Conservation (phyloP, 1,140 invertebrate species). For the Zaprionus vittiger region DNA sequence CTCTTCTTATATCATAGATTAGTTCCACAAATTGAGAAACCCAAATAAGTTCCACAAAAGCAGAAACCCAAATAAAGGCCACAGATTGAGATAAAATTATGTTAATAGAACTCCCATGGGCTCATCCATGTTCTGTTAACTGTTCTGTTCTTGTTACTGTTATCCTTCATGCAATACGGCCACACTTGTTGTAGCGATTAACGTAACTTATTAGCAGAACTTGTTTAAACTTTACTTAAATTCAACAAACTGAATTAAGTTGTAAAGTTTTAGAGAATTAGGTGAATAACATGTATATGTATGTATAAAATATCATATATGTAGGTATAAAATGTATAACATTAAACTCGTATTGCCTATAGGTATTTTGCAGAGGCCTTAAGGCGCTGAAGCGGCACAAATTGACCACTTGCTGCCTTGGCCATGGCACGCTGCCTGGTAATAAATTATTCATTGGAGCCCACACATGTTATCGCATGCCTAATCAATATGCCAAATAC, state of each 20-base stretch:
- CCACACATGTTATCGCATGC: slow-evolving; percentile 37
- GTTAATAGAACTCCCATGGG: too few relatives aligned
- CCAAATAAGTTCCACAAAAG: background rate
- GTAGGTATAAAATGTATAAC: background rate
- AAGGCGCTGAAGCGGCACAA: slow-evolving; percentile 46
- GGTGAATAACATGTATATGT: background rate
- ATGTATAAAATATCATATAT: background rate
- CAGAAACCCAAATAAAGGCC: background rate
- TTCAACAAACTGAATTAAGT: background rate
- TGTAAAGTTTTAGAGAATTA: background rate
- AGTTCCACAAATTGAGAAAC: background rate
- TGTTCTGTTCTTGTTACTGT: too few relatives aligned
- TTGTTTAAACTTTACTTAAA: background rate
- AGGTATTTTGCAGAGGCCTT: background rate
- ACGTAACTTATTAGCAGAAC: background rate
- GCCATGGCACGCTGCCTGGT: slow-evolving; percentile 24
- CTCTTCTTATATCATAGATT: background rate
- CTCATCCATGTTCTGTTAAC: too few relatives aligned
- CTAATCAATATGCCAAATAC: slow-evolving; percentile 44
- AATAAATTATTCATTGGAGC: slow-evolving; percentile 24
- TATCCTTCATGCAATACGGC: too few relatives aligned
- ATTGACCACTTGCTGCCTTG: slow-evolving; percentile 42
- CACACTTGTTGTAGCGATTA: too few relatives aligned
- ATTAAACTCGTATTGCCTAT: background rate
- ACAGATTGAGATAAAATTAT: background rate